phyloP scores from a whole-genome alignment of 2,888 invertebrate species.

The Melikaiella ostensackeni region DNA sequence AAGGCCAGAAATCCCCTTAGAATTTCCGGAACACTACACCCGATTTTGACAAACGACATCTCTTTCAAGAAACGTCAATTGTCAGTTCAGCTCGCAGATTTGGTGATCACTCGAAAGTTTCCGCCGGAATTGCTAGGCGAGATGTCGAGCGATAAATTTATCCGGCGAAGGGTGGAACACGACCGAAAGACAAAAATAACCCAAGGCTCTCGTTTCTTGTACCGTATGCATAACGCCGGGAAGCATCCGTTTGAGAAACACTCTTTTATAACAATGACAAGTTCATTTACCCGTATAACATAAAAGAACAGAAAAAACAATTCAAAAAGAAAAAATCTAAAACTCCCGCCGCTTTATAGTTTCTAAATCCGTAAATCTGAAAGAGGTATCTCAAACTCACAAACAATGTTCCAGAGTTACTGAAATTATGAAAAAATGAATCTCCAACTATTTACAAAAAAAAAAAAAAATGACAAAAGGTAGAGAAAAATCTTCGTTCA shows the following conservation, averaged over 20 bases:
- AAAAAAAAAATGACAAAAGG: background rate
- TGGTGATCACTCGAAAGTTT: conserved; percentile 25
- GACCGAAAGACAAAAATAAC: conserved; percentile 50
- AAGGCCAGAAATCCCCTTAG: background rate
- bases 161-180: conserved; percentile 33
- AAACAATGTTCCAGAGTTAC: background rate
- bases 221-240: conserved; percentile 40
- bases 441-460: too few relatives aligned
- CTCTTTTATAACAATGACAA: conserved; percentile 12
- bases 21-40: background rate
- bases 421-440: background rate
- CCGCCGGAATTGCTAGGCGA: conserved; percentile 33
- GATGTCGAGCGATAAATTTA: conserved; percentile 39
- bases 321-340: background rate
- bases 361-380: background rate
- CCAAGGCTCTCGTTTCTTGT: conserved; percentile 46
- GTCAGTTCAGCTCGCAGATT: background rate
- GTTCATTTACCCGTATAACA: conserved; percentile 1
- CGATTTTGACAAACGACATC: conserved; percentile 26
- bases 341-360: background rate
- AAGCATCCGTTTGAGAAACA: conserved; percentile 29
- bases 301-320: background rate
- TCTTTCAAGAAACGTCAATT: conserved; percentile 26
- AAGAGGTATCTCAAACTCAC: background rate
- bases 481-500: background rate